Base-by-base conservation (phyloP, 2,113 vertebrate genomes). In the Etia nguti region DNA sequence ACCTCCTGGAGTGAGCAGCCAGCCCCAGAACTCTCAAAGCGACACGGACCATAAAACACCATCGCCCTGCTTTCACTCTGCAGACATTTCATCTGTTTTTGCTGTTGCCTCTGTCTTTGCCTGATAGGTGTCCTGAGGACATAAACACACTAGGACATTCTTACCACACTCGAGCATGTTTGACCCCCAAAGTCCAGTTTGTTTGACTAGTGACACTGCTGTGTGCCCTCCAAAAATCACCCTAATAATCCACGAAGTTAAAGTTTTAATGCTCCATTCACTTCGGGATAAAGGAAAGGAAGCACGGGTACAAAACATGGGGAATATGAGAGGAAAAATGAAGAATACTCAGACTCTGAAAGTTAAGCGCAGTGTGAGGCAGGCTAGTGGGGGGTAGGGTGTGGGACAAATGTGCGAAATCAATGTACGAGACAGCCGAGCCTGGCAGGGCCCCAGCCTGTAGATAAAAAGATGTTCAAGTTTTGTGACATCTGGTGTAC, bases 1-100 rank as follows among this genome's bases (percentile, higher is more conserved):
- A 26, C 56, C 81, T 50, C 85, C 85, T 86, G 81, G 77, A 18
- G 80, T 26, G 41, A 87, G 10, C 34, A 83, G 56, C 56, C 6
- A 12, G 22, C 57, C 24, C 22, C n/a, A 81, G 57, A 80, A 59
- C 38, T 82, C 65, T 62, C 10, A 46, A 79, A 80, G 80, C 6
- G 52, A 57, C 62, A 43, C 4, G 1, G 62, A 43, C 65, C 48
- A 75, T 88, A 85, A 85, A 90, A 79, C 73, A 36, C 65, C 2
- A 82, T 34, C 56, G 80, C 24, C n/a, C 73, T 55, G 55, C 85
- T 84, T 70, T 57, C 6, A 13, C 70, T 80, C 52, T 80, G 65
- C 24, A 85, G 36, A 80, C 50, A 60, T 83, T 86, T 87, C 43
- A 62, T 80, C 10, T 60, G 60, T 41, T 92, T 89, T 38, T 80